Evolutionary conservation across 2,888 invertebrate species (phyloP).

Genomic region (Oasisia sp.): DNA sequence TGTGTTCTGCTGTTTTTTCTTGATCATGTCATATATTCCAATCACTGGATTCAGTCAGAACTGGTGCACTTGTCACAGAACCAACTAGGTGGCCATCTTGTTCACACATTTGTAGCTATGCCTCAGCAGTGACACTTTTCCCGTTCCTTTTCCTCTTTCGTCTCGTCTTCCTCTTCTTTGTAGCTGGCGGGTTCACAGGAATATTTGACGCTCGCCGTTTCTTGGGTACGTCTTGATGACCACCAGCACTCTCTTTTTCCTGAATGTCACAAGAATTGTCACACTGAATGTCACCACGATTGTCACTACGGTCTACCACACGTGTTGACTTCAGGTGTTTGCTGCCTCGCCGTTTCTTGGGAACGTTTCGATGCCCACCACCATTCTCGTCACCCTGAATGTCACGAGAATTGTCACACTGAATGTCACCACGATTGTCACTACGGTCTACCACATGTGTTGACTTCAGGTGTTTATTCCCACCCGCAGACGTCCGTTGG

Average conservation of each 20-base stretch:
- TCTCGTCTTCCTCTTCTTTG: not conserved
- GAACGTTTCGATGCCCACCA: not conserved
- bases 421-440: not conserved
- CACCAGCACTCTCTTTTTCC: not conserved
- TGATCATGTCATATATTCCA: not conserved
- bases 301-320: not conserved
- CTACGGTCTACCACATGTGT: not conserved
- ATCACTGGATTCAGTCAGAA: not conserved
- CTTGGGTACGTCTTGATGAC: not conserved
- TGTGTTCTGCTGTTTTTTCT: not conserved
- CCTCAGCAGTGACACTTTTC: not conserved
- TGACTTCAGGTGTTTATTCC: not conserved
- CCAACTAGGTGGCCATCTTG: not conserved
- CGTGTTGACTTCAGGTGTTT: not conserved
- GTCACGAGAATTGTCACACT: not conserved
- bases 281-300: not conserved
- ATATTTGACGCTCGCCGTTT: not conserved
- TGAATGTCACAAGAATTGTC: not conserved
- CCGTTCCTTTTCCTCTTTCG: not conserved
- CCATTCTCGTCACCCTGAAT: not conserved
- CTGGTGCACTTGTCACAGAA: not conserved
- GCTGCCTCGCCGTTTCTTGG: not conserved
- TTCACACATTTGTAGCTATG: not conserved
- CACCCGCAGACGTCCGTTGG: conserved; percentile 27
- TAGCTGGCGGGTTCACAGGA: not conserved